phyloP scores from a whole-genome alignment of 2,888 invertebrate species.

The Trichopria drosophilae region DNA sequence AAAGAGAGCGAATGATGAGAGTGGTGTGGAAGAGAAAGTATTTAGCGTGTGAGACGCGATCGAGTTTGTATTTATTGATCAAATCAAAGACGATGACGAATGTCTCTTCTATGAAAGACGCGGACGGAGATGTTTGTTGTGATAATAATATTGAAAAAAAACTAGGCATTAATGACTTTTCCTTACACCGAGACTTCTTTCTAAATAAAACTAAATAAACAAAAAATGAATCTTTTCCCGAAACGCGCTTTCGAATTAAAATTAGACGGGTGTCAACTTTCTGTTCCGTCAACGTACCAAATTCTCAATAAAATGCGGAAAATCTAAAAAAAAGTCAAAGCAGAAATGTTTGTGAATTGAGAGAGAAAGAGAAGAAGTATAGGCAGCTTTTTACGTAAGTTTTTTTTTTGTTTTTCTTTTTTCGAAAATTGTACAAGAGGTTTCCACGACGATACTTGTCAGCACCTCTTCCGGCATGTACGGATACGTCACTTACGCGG shows the following conservation, averaged over 20 bases:
- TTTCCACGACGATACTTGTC: too few species aligned
- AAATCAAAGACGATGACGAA: constrained; percentile 51
- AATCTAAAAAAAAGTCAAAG: constrained; percentile 2
- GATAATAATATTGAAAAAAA: constrained; percentile 47
- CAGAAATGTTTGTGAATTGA: background rate
- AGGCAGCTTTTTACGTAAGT: too few species aligned
- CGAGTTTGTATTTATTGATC: constrained; percentile 42
- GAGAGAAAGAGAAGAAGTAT: background rate
- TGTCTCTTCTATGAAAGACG: too few species aligned
- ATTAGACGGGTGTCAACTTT: too few species aligned
- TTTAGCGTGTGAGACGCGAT: constrained; percentile 30
- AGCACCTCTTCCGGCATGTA: too few species aligned
- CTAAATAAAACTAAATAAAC: background rate
- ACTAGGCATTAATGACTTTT: constrained; percentile 25
- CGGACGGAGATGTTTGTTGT: constrained; percentile 49
- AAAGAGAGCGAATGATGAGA: constrained; percentile 30
- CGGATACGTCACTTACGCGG: too few species aligned
- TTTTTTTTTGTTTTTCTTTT: too few species aligned
- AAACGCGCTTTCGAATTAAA: too few species aligned
- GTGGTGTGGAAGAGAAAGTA: too few species aligned
- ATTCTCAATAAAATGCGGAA: too few species aligned
- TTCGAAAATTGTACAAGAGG: too few species aligned
- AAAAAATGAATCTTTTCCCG: background rate
- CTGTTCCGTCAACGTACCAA: too few species aligned
- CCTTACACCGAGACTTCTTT: background rate